Conservation (phyloP, 2,888 invertebrate genomes). For the Drosophila maculinotata region DNA sequence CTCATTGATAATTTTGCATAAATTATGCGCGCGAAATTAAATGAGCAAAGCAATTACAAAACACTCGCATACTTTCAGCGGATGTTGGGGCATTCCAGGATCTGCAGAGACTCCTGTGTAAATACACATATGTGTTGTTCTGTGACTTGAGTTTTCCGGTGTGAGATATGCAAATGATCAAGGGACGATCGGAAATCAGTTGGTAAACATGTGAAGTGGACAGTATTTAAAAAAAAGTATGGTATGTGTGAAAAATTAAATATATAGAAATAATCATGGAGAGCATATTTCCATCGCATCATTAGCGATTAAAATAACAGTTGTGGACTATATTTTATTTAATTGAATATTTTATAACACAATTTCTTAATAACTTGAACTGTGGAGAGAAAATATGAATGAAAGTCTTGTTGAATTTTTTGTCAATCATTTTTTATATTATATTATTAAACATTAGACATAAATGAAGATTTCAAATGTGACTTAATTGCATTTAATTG, state of each 20-base stretch:
- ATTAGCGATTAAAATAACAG: neutral
- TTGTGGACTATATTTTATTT: neutral
- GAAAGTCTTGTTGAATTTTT: no score
- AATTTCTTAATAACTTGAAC: no score
- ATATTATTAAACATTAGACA: no score
- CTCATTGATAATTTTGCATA: slow-evolving; percentile 69
- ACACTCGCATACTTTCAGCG: slow-evolving; percentile 19
- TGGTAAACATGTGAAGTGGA: no score
- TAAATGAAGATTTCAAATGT: slow-evolving; percentile 5
- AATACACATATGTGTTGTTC: slow-evolving; percentile 21
- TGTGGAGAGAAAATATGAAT: no score
- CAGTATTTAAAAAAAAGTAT: no score
- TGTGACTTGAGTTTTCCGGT: slow-evolving; percentile 37
- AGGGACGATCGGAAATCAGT: neutral
- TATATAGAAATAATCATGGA: no score
- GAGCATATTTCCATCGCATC: no score
- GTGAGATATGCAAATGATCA: slow-evolving; percentile 23
- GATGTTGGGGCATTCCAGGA: slow-evolving; percentile 52
- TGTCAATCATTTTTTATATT: no score
- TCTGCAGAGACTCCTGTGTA: slow-evolving; percentile 10
- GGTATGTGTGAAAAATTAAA: no score
- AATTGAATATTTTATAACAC: no score
- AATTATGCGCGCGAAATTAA: slow-evolving; percentile 63
- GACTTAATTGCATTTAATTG: slow-evolving; percentile 30
- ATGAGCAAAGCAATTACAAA: slow-evolving; percentile 53